Base-by-base conservation (phyloP, 2,888 invertebrate genomes). In the Aporophyla nigra region DNA sequence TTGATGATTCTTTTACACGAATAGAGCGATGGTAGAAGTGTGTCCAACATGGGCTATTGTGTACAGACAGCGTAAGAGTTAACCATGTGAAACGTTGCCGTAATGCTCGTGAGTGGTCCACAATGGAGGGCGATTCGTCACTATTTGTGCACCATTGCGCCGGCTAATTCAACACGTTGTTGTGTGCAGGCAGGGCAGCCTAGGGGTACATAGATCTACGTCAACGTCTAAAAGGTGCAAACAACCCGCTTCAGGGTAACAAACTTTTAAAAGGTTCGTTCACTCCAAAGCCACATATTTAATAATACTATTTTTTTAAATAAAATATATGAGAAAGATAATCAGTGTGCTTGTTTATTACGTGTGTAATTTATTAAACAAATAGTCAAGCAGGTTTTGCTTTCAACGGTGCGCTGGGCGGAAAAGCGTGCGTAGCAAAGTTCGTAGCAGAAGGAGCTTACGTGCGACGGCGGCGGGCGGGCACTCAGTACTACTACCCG, bases 391-490 rank as follows among this genome's bases (percentile, higher is more conserved):
- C 56, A 49, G 53, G 59, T 63, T 59, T 74, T 83, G 14, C 66
- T 65, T 71, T 77, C n/a, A 77, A 75, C 71, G 83, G 71, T 76
- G 86, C 74, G 83, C 69, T 66, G 66, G 77, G 69, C 73, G 77
- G 83, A 79, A 84, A 90, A 93, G 93, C 93, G 94, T 95, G 95
- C 92, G 93, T 93, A 90, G 90, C 89, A 91, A 86, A 92, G 91
- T 93, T 92, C 88, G 91, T 92, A 91, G 92, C 90, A 87, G 88
- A 90, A 88, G 86, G 88, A 92, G 92, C 96, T 96, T 95, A 96
- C 96, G 96, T 96, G 96, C 94, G 95, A 83, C 93, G 90, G 88
- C 93, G 94, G 88, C 96, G 95, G 93, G 92, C 93, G 90, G 94
- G 94, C 92, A 91, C 89, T 86, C 93, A 93, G 94, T 93, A 96